These are phyloP conservation scores for Junonia oenone DNA, from an alignment of 2,888 invertebrate species.

Conservation along the genomic window DNA sequence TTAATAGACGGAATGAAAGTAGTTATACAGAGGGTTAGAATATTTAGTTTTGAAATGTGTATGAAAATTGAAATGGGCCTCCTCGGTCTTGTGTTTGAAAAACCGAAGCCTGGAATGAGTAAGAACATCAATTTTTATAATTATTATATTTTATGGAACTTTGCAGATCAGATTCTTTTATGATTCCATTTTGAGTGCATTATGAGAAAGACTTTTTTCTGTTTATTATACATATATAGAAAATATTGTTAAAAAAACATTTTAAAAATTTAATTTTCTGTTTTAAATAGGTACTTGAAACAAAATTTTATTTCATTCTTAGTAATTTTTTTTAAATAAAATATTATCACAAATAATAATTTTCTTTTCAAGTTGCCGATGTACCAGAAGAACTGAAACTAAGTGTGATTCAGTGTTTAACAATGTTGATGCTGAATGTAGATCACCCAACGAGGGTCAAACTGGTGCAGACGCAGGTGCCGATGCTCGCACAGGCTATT, in stretches of 20 bases:
- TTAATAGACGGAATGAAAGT: slow-evolving; percentile 70
- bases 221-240: too few species aligned
- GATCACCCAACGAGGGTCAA: slow-evolving; percentile 79
- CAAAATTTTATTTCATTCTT: too few species aligned
- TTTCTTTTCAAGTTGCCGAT: slow-evolving; percentile 64
- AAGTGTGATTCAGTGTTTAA: slow-evolving; percentile 76
- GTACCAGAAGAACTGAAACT: slow-evolving; percentile 83
- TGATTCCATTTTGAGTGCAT: too few species aligned
- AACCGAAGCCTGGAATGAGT: slow-evolving; percentile 70
- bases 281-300: too few species aligned
- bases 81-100: slow-evolving; percentile 77
- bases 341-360: neutral
- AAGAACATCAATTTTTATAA: too few species aligned
- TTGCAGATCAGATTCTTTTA: too few species aligned
- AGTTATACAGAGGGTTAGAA: slow-evolving; percentile 66
- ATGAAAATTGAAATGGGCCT: slow-evolving; percentile 76
- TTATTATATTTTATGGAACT: too few species aligned
- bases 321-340: too few species aligned
- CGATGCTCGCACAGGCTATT: slow-evolving; percentile 82
- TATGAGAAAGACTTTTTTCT: too few species aligned
- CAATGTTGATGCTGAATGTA: slow-evolving; percentile 65
- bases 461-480: slow-evolving; percentile 70
- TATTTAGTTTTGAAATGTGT: slow-evolving; percentile 73
- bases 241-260: too few species aligned
- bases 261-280: too few species aligned